phyloP scores from a whole-genome alignment of 2,888 invertebrate genomes.

The Seladonia tumulorum region DNA sequence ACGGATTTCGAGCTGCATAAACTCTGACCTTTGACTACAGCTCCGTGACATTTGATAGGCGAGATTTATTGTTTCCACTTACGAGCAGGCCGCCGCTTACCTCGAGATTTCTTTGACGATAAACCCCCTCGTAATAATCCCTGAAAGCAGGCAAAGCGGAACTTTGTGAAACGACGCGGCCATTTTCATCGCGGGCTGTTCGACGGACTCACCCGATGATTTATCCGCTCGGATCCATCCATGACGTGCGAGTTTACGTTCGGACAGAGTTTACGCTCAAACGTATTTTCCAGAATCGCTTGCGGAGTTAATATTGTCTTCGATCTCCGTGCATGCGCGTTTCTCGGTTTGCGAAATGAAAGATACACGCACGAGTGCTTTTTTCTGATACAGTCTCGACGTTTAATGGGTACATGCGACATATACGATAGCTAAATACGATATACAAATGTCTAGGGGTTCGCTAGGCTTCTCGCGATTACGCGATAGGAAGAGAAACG shows the following conservation, averaged over 20 bases:
- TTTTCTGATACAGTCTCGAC: not conserved
- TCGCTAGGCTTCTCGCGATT: not conserved
- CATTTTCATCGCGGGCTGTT: constrained; percentile 15
- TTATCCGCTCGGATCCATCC: constrained; percentile 20
- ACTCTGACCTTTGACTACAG: constrained; percentile 76
- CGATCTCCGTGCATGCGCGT: not conserved
- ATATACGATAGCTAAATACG: constrained; percentile 31
- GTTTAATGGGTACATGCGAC: constrained; percentile 38
- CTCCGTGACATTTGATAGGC: constrained; percentile 48
- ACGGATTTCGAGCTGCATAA: constrained; percentile 70
- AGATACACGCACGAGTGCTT: not conserved
- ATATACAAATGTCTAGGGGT: constrained; percentile 32
- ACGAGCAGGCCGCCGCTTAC: constrained; percentile 76
- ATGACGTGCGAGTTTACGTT: not conserved
- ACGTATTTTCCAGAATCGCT: not conserved
- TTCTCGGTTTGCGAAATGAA: not conserved
- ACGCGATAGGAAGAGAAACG: constrained; percentile 5
- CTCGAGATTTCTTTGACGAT: constrained; percentile 71
- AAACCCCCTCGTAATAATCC: constrained; percentile 56
- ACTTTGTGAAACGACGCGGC: constrained; percentile 25
- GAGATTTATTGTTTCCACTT: constrained; percentile 70
- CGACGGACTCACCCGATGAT: constrained; percentile 47
- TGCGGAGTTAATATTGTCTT: not conserved
- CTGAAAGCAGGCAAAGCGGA: constrained; percentile 66
- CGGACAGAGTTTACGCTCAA: not conserved